Base-by-base conservation (phyloP, 2,113 vertebrate genomes). In the Strigops habroptila region DNA sequence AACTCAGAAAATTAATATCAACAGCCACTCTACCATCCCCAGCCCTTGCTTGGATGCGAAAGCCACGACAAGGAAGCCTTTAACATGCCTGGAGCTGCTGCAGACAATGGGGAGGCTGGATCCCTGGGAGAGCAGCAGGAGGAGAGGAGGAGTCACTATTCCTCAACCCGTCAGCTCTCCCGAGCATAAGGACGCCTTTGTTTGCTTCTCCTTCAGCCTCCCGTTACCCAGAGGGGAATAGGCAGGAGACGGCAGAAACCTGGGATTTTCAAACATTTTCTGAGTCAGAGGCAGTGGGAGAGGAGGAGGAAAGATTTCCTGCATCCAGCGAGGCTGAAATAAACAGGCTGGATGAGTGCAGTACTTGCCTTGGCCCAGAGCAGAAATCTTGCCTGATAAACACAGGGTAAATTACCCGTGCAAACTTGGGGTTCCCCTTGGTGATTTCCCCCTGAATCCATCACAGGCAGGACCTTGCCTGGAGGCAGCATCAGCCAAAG, bases 201-300 rank as follows among this genome's bases (percentile, higher is more conserved):
- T 96, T 95, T 78, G 69, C 82, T 88, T 86, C 65, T 86, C 68
- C 91, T 91, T n/a, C 90, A 83, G 88, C 90, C 80, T 84, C 82
- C 85, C 12, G 2, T 44, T 78, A 63, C 88, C 90, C 86, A 70
- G 77, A 88, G 93, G n/a, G 77, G 80, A 70, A 86, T 80, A 96
- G 71, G 88, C 70, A 77, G 85, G 87, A 88, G 96, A 64, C 2
- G 0, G 92, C 69, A 94, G 80, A 86, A 96, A 94, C 88, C 88
- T 89, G 91, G 88, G 74, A 69, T 94, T 96, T 93, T 88, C 82
- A 73, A 96, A 65, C 76, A 60, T 64, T 93, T 94, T 94, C 82
- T 90, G 92, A 97, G 39, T 96, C 96, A 93, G 83, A 80, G 19
- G 52, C 86, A 82, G 80, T 5, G 43, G 73, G 82, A 96, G 79